These are phyloP conservation scores for Drosophila niveifrons DNA, from an alignment of 2,888 invertebrate species.

Conservation along the genomic window DNA sequence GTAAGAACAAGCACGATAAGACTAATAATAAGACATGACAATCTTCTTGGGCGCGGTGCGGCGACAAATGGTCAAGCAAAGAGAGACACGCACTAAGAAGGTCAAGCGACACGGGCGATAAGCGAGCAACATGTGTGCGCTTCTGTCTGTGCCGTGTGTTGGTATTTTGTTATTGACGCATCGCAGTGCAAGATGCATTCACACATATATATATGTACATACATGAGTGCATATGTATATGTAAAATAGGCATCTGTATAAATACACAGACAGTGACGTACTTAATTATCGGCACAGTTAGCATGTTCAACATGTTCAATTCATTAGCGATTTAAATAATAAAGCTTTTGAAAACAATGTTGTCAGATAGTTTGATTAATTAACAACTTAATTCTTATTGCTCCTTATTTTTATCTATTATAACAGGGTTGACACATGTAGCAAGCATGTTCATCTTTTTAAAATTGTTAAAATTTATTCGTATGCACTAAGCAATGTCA, in stretches of 20 bases:
- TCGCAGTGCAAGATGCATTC: slow-evolving; percentile 4
- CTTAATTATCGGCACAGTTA: not conserved
- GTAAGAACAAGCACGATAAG: slow-evolving; percentile 49
- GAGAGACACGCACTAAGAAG: slow-evolving; percentile 44
- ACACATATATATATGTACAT: not conserved
- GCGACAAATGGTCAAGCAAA: slow-evolving; percentile 49
- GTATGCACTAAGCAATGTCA: no score
- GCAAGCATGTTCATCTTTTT: no score
- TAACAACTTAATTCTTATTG: no score
- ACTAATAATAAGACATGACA: slow-evolving; percentile 56
- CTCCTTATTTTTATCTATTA: no score
- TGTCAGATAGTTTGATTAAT: no score
- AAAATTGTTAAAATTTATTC: no score
- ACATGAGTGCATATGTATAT: not conserved
- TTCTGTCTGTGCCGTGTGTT: slow-evolving; percentile 20
- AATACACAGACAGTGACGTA: not conserved
- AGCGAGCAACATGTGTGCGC: slow-evolving; percentile 45
- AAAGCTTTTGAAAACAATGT: no score
- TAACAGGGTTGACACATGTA: no score
- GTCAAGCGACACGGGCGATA: slow-evolving; percentile 59
- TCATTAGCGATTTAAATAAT: no score
- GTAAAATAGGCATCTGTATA: not conserved
- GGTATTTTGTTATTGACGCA: slow-evolving; percentile 21
- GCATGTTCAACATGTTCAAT: not conserved
- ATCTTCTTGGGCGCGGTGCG: slow-evolving; percentile 62